These are phyloP conservation scores for Python bivittatus DNA, from an alignment of 2,113 vertebrate species.

Conservation along the genomic window DNA sequence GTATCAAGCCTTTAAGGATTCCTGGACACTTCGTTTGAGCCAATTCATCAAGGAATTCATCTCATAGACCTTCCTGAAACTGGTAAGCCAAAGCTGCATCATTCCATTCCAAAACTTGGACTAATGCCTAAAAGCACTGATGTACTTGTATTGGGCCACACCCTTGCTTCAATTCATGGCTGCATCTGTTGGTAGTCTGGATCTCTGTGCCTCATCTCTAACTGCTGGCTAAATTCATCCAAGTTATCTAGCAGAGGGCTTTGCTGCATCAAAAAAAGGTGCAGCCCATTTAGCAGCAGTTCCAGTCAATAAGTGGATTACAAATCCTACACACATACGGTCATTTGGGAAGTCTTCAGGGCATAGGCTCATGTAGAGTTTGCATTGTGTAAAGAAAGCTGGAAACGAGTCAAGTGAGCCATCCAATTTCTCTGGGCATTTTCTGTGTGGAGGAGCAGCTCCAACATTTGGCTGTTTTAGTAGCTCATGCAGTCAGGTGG, in stretches of 20 bases:
- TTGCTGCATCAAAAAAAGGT: not conserved
- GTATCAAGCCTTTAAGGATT: not conserved
- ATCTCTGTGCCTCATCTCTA: not conserved
- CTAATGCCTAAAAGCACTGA: not conserved
- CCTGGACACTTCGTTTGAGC: not conserved
- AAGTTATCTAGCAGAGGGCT: not conserved
- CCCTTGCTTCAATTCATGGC: not conserved
- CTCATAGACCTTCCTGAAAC: not conserved
- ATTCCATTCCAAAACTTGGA: not conserved
- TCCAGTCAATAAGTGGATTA: not conserved
- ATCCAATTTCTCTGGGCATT: not conserved
- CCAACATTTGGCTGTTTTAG: not conserved
- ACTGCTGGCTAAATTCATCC: not conserved
- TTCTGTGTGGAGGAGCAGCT: not conserved
- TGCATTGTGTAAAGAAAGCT: not conserved
- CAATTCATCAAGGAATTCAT: not conserved
- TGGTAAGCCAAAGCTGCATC: not conserved
- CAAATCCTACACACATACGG: not conserved
- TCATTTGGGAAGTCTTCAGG: not conserved
- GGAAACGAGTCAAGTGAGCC: not conserved
- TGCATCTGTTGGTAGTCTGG: not conserved
- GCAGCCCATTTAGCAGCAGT: not conserved
- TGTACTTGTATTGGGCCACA: not conserved
- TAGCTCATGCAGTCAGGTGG: not conserved
- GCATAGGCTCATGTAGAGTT: not conserved